phyloP scores from a whole-genome alignment of 2,888 invertebrate genomes.

The Synergus gifuensis region DNA sequence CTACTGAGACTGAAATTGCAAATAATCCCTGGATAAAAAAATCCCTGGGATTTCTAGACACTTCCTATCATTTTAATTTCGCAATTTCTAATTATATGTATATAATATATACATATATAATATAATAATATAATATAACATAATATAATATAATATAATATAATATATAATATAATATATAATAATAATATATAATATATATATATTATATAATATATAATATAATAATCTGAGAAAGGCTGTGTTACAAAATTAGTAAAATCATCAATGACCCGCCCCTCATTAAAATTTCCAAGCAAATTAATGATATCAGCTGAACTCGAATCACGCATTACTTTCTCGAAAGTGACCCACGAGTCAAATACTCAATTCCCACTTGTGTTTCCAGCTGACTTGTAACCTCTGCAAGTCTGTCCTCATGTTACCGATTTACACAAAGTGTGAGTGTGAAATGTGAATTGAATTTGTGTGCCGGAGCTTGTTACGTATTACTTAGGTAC shows the following conservation, averaged over 20 bases:
- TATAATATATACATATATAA: too few relatives aligned
- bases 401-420: not conserved
- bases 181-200: too few relatives aligned
- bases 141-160: too few relatives aligned
- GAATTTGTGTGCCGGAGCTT: conserved; percentile 16
- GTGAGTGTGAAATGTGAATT: conserved; percentile 9
- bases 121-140: too few relatives aligned
- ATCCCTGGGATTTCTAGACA: too few relatives aligned
- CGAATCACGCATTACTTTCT: not conserved
- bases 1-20: too few relatives aligned
- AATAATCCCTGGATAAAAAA: too few relatives aligned
- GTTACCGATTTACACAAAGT: not conserved
- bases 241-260: not conserved
- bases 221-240: not conserved
- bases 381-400: not conserved
- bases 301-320: not conserved
- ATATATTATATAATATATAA: too few relatives aligned
- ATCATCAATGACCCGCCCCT: not conserved
- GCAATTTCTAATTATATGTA: too few relatives aligned
- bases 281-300: not conserved
- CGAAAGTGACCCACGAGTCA: not conserved
- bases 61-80: too few relatives aligned
- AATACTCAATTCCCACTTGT: not conserved
- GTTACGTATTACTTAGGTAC: conserved; percentile 56
- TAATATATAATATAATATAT: too few relatives aligned